phyloP scores from a whole-genome alignment of 23 tunicate genomes.

The Oikopleura dioica region DNA sequence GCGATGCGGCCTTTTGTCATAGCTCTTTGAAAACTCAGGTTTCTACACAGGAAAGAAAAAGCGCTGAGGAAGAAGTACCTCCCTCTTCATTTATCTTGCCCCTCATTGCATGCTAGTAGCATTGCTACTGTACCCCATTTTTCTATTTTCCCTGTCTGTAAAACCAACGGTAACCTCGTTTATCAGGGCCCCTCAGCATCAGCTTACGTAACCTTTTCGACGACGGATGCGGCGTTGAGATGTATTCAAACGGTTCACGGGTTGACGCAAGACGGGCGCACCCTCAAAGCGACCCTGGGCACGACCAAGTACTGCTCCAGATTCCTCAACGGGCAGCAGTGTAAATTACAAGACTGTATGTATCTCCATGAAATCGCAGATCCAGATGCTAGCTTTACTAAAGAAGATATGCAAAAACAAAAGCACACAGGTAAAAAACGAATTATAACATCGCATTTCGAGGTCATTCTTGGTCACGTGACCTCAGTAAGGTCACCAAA shows the following conservation, averaged over 20 bases:
- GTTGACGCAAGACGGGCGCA: constrained; percentile 59
- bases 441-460: too few relatives aligned
- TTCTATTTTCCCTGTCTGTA: not conserved
- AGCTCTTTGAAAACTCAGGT: too few relatives aligned
- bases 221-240: constrained; percentile 80
- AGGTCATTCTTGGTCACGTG: too few relatives aligned
- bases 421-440: not conserved
- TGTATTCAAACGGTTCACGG: constrained; percentile 76
- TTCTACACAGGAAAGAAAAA: too few relatives aligned
- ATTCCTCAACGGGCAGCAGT: constrained; percentile 70
- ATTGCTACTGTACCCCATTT: not conserved
- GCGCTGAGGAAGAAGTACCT: too few relatives aligned
- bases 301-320: constrained; percentile 97
- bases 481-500: too few relatives aligned
- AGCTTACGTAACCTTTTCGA: constrained; percentile 84
- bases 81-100: too few relatives aligned
- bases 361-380: constrained; percentile 83
- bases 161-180: too few relatives aligned
- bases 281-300: constrained; percentile 91
- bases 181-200: constrained; percentile 33
- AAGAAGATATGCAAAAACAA: constrained; percentile 63
- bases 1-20: not conserved
- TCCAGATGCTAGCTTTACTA: constrained; percentile 72
- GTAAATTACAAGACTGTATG: constrained; percentile 83
- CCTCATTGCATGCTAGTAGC: too few relatives aligned